Evolutionary conservation across 2,888 invertebrate species (phyloP).

Genomic region (Glyphotaelius pellucidus): DNA sequence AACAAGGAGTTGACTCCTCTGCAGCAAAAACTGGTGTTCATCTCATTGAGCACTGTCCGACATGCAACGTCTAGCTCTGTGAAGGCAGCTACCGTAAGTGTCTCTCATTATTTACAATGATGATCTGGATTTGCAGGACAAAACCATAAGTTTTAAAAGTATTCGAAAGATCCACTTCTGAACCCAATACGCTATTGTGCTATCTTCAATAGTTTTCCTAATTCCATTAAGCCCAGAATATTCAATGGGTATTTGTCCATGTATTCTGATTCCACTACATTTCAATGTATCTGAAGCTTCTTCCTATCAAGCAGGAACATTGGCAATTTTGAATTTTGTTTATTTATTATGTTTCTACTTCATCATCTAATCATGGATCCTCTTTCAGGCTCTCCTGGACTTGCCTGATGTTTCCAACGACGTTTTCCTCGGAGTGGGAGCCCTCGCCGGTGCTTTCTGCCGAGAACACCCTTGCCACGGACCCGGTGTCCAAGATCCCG

Average conservation of each 20-base stretch:
- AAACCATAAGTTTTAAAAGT: neutral
- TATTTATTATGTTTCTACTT: neutral
- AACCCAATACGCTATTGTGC: too few relatives aligned
- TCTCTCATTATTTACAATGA: neutral
- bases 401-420: slow-evolving; percentile 80
- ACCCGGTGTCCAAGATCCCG: slow-evolving; percentile 73
- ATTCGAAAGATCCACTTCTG: too few relatives aligned
- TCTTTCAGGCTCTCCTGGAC: slow-evolving; percentile 71
- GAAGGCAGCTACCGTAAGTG: slow-evolving; percentile 78
- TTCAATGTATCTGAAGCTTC: too few relatives aligned
- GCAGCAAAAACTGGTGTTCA: slow-evolving; percentile 81
- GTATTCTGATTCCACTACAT: too few relatives aligned
- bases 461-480: slow-evolving; percentile 80
- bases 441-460: slow-evolving; percentile 84
- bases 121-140: neutral
- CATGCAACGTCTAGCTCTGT: slow-evolving; percentile 83
- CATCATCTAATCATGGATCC: neutral
- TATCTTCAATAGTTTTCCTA: too few relatives aligned
- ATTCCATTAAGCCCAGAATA: too few relatives aligned
- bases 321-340: neutral
- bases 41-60: slow-evolving; percentile 82
- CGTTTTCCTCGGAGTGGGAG: slow-evolving; percentile 85
- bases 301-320: too few relatives aligned
- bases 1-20: slow-evolving; percentile 78
- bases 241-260: too few relatives aligned